Conservation (phyloP, 1,140 invertebrate species). For the Heliconius hewitsoni region DNA sequence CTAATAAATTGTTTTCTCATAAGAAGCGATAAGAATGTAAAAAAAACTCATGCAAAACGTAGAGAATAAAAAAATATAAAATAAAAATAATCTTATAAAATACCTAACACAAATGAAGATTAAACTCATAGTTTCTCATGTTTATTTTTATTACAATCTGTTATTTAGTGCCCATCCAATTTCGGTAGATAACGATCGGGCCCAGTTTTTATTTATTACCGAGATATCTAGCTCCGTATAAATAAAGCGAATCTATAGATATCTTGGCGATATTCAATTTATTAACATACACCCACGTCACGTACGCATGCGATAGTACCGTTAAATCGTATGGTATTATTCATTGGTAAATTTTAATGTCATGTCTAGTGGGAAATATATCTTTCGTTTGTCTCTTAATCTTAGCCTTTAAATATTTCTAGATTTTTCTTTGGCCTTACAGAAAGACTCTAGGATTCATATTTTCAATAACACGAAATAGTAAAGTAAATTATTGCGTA, state of each 20-base stretch:
- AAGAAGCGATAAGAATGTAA: no score
- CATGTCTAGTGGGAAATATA: not conserved
- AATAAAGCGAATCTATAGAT: conserved; percentile 40
- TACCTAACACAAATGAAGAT: not conserved
- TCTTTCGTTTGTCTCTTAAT: not conserved
- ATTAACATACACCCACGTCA: conserved; percentile 36
- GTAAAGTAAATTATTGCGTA: no score
- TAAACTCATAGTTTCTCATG: conserved; percentile 4
- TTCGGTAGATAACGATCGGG: conserved; percentile 32
- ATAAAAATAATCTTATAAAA: not conserved
- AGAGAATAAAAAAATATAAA: not conserved
- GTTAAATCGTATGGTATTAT: conserved; percentile 16
- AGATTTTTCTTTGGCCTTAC: no score
- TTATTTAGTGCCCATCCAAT: conserved; percentile 33
- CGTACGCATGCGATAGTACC: conserved; percentile 22
- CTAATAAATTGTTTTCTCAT: no score
- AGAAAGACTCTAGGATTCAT: no score
- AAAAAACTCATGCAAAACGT: no score
- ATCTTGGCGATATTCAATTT: conserved; percentile 34
- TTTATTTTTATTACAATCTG: conserved; percentile 14
- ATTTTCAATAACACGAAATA: no score
- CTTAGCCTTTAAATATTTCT: no score
- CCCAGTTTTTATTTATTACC: conserved; percentile 38
- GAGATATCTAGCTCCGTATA: conserved; percentile 34
- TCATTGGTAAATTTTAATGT: not conserved